Evolutionary conservation across 1,140 invertebrate genomes (phyloP).

Genomic region (Pantala flavescens): DNA sequence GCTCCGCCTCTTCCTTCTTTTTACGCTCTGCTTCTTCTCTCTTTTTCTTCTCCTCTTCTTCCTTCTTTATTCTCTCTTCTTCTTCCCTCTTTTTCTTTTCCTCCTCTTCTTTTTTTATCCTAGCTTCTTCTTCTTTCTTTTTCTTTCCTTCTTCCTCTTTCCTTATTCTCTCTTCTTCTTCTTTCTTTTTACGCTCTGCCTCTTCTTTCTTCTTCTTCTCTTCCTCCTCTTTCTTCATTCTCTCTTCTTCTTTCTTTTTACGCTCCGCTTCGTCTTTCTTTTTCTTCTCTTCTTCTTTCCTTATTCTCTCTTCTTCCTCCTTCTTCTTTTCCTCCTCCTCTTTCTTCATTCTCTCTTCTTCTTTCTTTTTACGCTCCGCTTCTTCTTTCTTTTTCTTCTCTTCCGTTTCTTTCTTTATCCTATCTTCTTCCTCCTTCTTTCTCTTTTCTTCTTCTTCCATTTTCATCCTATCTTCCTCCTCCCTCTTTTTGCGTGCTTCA

Average conservation of each 20-base stretch:
- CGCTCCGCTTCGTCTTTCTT: conserved; percentile 18
- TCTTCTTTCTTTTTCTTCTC: conserved; percentile 15
- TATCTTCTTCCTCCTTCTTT: conserved; percentile 16
- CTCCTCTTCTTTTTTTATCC: conserved; percentile 14
- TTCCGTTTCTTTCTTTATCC: conserved; percentile 16
- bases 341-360: conserved; percentile 20
- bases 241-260: conserved; percentile 13
- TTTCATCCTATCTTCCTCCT: conserved; percentile 18
- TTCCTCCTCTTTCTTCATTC: conserved; percentile 16
- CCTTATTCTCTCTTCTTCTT: conserved; percentile 15
- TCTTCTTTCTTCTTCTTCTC: conserved; percentile 13
- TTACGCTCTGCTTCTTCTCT: conserved; percentile 20
- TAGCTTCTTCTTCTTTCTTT: conserved; percentile 14
- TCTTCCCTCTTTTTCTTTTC: conserved; percentile 20
- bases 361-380: conserved; percentile 18
- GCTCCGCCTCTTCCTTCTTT: conserved; percentile 19
- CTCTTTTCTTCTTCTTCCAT: conserved; percentile 20
- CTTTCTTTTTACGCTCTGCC: conserved; percentile 22
- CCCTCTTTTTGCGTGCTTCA: conserved; percentile 24
- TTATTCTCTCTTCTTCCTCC: conserved; percentile 17
- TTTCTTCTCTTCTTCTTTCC: conserved; percentile 20
- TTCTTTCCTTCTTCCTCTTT: conserved; percentile 21
- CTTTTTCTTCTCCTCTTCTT: conserved; percentile 24
- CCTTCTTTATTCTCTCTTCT: conserved; percentile 20
- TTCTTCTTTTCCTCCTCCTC: conserved; percentile 24